Evolutionary conservation across 1,140 invertebrate species (phyloP).

Genomic region (Solenopsis fugax): DNA sequence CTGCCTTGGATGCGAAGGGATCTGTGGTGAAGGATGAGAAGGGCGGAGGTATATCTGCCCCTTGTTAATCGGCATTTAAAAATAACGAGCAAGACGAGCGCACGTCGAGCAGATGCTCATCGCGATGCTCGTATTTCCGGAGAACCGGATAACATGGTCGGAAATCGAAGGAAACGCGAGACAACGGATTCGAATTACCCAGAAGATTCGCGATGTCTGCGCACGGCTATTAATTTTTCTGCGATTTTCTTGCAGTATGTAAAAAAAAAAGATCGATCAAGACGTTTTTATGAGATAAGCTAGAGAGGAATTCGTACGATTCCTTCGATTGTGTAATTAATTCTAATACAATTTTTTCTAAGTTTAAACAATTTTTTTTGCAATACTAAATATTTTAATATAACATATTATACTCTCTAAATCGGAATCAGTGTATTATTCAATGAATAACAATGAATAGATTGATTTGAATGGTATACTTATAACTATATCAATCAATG

Average conservation of each 20-base stretch:
- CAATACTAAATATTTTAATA: background rate
- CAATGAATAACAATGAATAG: too few relatives aligned
- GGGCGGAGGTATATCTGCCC: background rate
- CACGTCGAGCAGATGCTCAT: background rate
- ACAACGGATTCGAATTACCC: constrained; percentile 60
- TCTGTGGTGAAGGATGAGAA: constrained; percentile 23
- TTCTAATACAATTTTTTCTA: background rate
- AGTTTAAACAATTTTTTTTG: background rate
- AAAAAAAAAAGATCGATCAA: constrained; percentile 31
- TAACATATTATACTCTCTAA: too few relatives aligned
- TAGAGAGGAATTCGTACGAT: background rate
- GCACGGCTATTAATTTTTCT: constrained; percentile 31
- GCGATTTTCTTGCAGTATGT: constrained; percentile 2
- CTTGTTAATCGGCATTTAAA: constrained; percentile 73
- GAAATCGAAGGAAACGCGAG: constrained; percentile 66
- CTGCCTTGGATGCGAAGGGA: background rate
- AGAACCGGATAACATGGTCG: constrained; percentile 18
- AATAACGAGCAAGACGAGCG: constrained; percentile 69
- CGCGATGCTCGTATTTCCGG: constrained; percentile 61
- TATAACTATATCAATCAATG: too few relatives aligned
- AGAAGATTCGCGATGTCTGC: constrained; percentile 36
- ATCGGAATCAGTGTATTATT: too few relatives aligned
- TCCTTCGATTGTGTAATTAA: background rate
- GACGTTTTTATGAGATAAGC: background rate
- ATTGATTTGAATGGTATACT: too few relatives aligned